phyloP scores from a whole-genome alignment of 2,888 invertebrate species.

The Temnothorax ravouxi region DNA sequence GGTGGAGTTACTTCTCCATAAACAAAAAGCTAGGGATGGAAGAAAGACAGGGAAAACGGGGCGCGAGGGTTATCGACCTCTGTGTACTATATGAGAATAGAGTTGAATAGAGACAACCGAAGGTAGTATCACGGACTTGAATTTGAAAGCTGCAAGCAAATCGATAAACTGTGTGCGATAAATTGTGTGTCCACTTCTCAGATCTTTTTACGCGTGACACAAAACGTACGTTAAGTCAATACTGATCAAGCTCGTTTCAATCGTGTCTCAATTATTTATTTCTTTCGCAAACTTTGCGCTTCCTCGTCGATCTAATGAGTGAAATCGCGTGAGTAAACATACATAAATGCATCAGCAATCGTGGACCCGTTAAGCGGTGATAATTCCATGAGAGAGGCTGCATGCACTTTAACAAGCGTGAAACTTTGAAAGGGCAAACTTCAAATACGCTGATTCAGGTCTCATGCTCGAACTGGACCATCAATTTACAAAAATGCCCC shows the following conservation, averaged over 20 bases:
- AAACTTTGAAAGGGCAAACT: constrained; percentile 40
- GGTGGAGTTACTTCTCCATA: constrained; percentile 48
- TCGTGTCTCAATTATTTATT: constrained; percentile 38
- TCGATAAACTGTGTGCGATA: constrained; percentile 4
- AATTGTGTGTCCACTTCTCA: constrained; percentile 5
- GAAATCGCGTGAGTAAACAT: background rate
- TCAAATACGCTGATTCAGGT: constrained; percentile 46
- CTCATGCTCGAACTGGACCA: constrained; percentile 45
- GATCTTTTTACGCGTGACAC: constrained; percentile 5
- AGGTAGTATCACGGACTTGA: constrained; percentile 13
- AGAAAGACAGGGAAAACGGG: constrained; percentile 29
- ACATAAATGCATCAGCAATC: constrained; percentile 51
- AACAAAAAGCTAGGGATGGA: constrained; percentile 33
- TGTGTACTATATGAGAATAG: constrained; percentile 24
- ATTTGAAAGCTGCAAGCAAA: constrained; percentile 32
- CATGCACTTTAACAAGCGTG: constrained; percentile 48
- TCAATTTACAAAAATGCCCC: constrained; percentile 56
- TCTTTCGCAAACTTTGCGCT: background rate
- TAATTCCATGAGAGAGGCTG: constrained; percentile 39
- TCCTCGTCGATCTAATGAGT: background rate
- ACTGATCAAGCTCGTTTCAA: constrained; percentile 21
- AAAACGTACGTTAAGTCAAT: constrained; percentile 15
- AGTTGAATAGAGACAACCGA: background rate
- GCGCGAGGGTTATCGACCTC: constrained; percentile 28
- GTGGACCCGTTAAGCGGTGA: constrained; percentile 43